Percentiles rank a stretch among this genome's conserved stretches.
Evolutionary conservation across 2,797 vertebrate genomes (phyloP).

Genomic region (Fundulus diaphanus): DNA sequence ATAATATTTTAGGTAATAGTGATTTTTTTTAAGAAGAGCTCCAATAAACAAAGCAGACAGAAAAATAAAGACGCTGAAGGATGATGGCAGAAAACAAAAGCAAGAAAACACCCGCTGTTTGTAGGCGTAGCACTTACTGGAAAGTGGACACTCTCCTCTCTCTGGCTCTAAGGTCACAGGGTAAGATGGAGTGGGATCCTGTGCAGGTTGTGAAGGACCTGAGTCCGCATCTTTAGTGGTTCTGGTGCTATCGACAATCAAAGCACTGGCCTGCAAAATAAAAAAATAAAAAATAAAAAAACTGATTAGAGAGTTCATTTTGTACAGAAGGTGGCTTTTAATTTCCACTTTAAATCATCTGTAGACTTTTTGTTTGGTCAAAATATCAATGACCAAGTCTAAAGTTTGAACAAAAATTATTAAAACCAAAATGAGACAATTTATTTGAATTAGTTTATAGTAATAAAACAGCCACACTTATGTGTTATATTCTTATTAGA

Average conservation of each 20-base stretch:
- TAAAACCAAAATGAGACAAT: not conserved
- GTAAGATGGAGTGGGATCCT: conserved; percentile 63
- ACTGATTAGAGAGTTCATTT: conserved; percentile 7
- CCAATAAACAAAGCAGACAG: not conserved
- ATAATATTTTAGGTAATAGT: too few species aligned
- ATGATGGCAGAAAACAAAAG: not conserved
- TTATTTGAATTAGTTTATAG: too few species aligned
- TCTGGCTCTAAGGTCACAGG: conserved; percentile 73
- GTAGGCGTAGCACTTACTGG: conserved; percentile 80
- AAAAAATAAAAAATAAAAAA: conserved; percentile 52
- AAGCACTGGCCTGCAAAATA: conserved; percentile 79
- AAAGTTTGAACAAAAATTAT: not conserved
- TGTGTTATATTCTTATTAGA: not conserved
- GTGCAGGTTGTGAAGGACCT: conserved; percentile 56
- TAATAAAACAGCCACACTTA: too few species aligned
- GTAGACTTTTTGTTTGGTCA: not conserved
- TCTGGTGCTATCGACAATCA: conserved; percentile 63
- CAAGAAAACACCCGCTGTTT: not conserved
- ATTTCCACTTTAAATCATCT: not conserved
- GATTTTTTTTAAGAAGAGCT: not conserved
- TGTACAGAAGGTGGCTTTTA: not conserved
- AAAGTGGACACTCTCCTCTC: conserved; percentile 66
- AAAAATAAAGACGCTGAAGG: not conserved
- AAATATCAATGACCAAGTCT: not conserved
- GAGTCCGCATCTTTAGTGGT: conserved; percentile 61